Base-by-base conservation (phyloP, 2,888 invertebrate species). In the Cheilosia soror region DNA sequence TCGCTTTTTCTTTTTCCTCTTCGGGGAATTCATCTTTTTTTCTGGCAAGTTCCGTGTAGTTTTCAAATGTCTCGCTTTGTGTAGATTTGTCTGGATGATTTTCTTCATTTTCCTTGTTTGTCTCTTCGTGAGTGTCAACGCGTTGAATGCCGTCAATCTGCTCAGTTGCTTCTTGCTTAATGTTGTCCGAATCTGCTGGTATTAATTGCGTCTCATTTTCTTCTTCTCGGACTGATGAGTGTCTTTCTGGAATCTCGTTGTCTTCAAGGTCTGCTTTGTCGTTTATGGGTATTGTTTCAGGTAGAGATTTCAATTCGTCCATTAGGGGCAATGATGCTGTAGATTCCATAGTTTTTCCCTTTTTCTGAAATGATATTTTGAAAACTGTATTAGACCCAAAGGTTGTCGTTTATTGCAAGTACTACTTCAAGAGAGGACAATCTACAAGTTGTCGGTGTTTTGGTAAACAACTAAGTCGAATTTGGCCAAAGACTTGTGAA, bases 221-320 rank as follows among this genome's bases (percentile, higher is more conserved):
- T 6, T 63, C 71, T 7, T 63, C 68, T 2, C 82, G 63, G 13
- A 37, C 73, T 20, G 58, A 58, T 29, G 33, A 37, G n/a, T 25
- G 29, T 37, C 47, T 58, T 33, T 58, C 49, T 9, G 29, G 13
- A 9, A 2, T 37, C 7, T 65, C 47, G 5, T 44, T 7, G 73
- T 47, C 73, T 63, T 58, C 27, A 55, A 73, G 40, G 6, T 80
- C 37, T 58, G 31, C 37, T 57, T 69, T 51, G 25, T 66, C 42
- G 51, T 72, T 69, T 58, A 29, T 33, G 25, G 40, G 20, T 3
- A 42, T 42, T 73, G 2, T 51, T 51, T 27, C 6, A 15, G n/a
- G n/a, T 44, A 31, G 20, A 47, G 80, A 72, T 87, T 81, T 85
- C 76, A 84, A 58, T 78, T 71, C 78, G 75, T 71, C 62, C 53